These are phyloP conservation scores for Hypanus sabinus DNA, from an alignment of 2,113 vertebrate species.

Conservation along the genomic window DNA sequence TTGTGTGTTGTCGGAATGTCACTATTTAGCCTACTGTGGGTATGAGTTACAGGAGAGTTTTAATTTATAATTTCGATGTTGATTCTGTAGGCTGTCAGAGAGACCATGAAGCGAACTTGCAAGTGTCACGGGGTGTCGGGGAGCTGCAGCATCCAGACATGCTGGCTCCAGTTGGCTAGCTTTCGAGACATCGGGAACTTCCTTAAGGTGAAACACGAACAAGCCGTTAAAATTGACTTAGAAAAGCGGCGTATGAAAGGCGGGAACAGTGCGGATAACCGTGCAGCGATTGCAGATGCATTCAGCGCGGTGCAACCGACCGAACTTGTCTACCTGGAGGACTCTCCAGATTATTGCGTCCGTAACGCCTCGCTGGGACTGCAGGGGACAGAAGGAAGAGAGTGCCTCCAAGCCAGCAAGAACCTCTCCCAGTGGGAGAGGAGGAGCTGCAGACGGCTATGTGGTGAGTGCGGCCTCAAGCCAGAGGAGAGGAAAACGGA, in stretches of 20 bases:
- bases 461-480: conserved; percentile 75
- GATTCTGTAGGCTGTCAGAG: conserved; percentile 67
- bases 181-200: conserved; percentile 83
- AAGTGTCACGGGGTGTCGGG: conserved; percentile 95
- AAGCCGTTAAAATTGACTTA: conserved; percentile 79
- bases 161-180: conserved; percentile 86
- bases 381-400: conserved; percentile 80
- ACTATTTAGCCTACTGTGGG: not conserved
- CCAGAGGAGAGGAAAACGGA: conserved; percentile 70
- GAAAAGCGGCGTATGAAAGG: conserved; percentile 72
- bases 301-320: conserved; percentile 66
- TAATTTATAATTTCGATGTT: not conserved
- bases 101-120: conserved; percentile 79
- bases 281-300: conserved; percentile 59
- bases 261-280: conserved; percentile 81
- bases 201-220: conserved; percentile 77
- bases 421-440: conserved; percentile 68
- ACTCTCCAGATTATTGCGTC: conserved; percentile 85
- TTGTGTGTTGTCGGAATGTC: not conserved
- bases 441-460: conserved; percentile 75
- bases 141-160: conserved; percentile 92
- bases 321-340: conserved; percentile 82
- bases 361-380: conserved; percentile 76
- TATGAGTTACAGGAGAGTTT: not conserved
- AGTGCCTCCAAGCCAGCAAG: conserved; percentile 72